phyloP scores from a whole-genome alignment of 1,140 invertebrate species.

The Drosophila pseudoananassae region DNA sequence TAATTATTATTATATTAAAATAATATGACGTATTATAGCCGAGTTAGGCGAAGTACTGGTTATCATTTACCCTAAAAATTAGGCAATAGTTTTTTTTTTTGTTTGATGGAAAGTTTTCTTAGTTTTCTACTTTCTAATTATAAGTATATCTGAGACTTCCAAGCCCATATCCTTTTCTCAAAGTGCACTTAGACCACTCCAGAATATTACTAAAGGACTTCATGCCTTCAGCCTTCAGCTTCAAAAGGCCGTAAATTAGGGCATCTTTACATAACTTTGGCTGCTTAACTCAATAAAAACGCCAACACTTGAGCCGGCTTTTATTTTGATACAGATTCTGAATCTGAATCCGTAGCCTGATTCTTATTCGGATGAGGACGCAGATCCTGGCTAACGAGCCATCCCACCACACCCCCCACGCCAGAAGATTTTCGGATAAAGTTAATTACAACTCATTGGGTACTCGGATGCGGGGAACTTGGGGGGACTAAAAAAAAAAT shows the following conservation, averaged over 20 bases:
- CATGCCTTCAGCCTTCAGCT: neutral
- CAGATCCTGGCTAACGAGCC: constrained; percentile 23
- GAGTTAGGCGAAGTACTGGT: too few species aligned
- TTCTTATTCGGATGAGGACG: constrained; percentile 9
- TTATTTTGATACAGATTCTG: neutral
- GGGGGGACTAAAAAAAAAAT: neutral
- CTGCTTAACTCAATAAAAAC: constrained; percentile 81
- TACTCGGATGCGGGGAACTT: constrained; percentile 34
- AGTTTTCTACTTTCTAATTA: too few species aligned
- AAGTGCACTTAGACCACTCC: neutral
- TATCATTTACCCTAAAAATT: too few species aligned
- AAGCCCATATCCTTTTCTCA: neutral
- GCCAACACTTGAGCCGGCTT: constrained; percentile 38
- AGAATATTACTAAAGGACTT: neutral
- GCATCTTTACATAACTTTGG: constrained; percentile 68
- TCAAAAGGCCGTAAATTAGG: constrained; percentile 67
- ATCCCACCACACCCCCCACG: constrained; percentile 21
- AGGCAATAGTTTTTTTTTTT: too few species aligned
- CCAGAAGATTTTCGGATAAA: constrained; percentile 83
- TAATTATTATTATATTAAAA: too few species aligned
- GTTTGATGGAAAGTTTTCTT: too few species aligned
- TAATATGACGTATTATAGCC: too few species aligned
- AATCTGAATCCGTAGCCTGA: neutral
- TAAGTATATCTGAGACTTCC: too few species aligned
- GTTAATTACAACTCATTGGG: constrained; percentile 83